These are phyloP conservation scores for Oscheius sp. DNA, from an alignment of 2,888 invertebrate species.

Conservation along the genomic window DNA sequence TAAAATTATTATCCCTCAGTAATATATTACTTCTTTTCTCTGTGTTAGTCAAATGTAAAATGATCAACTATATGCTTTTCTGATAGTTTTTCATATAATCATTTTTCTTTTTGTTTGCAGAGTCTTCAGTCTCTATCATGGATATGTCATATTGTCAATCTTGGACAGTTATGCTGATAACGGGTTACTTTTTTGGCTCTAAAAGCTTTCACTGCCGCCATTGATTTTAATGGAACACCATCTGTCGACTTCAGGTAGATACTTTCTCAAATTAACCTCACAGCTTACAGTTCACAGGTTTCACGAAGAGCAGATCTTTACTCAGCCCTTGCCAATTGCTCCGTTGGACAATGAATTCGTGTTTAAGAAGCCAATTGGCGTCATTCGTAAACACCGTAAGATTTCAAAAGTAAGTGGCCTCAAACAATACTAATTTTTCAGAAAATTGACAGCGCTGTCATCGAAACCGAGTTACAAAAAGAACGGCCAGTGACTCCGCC, in stretches of 20 bases:
- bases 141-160: conserved; percentile 26
- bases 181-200: conserved; percentile 5
- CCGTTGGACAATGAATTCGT: too few relatives aligned
- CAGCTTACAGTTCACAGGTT: not conserved
- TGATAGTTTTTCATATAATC: too few relatives aligned
- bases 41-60: too few relatives aligned
- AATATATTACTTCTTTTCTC: too few relatives aligned
- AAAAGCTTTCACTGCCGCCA: not conserved
- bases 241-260: not conserved
- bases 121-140: conserved; percentile 13
- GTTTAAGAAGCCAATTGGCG: not conserved
- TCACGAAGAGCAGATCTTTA: not conserved
- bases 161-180: conserved; percentile 26
- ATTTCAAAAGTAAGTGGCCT: not conserved
- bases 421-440: not conserved
- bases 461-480: not conserved
- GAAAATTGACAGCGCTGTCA: not conserved
- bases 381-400: too few relatives aligned
- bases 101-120: conserved; percentile 14
- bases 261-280: too few relatives aligned
- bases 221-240: conserved; percentile 15
- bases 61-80: too few relatives aligned
- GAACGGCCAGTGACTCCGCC: not conserved
- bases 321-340: not conserved
- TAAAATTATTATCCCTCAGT: too few relatives aligned